A percentile compares a stretch with the other conserved stretches of the same genome.
phyloP scores from a whole-genome alignment of 37 sponge, comb jelly and placozoan genomes.

The Axinella damicornis region DNA sequence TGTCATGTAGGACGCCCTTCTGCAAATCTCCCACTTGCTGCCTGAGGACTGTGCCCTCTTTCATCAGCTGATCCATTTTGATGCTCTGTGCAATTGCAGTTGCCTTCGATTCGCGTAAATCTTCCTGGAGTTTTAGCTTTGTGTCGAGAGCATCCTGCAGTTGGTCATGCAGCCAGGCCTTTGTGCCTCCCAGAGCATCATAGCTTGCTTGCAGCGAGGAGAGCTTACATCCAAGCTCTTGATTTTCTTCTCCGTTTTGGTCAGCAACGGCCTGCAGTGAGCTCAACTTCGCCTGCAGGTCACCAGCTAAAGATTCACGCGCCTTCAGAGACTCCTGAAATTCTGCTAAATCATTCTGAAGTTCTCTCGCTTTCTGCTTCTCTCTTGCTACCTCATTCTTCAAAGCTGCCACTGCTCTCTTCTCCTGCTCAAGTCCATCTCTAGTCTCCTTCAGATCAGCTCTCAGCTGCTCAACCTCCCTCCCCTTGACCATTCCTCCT shows the following conservation, averaged over 20 bases:
- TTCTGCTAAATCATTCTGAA: constrained; percentile 18
- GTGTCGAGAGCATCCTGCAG: constrained; percentile 55
- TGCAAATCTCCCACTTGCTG: constrained; percentile 69
- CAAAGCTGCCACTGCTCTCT: constrained; percentile 16
- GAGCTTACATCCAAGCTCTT: constrained; percentile 10
- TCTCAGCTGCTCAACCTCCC: not conserved
- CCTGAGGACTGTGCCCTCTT: constrained; percentile 59
- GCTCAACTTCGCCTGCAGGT: constrained; percentile 17
- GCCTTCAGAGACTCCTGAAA: not conserved
- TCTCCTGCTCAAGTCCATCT: constrained; percentile 27
- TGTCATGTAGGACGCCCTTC: constrained; percentile 70
- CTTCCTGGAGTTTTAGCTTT: constrained; percentile 60
- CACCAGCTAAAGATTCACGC: constrained; percentile 17
- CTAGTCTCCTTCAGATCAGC: not conserved
- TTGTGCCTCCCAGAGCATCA: constrained; percentile 53
- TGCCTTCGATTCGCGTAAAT: constrained; percentile 59
- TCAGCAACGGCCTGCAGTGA: constrained; percentile 11
- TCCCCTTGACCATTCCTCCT: not conserved
- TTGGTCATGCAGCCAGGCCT: constrained; percentile 72
- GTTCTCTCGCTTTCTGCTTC: constrained; percentile 1
- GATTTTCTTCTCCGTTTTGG: constrained; percentile 26
- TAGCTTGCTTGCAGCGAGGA: constrained; percentile 41
- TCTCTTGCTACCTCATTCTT: constrained; percentile 16
- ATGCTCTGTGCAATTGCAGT: constrained; percentile 61
- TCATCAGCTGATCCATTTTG: constrained; percentile 53